Evolutionary conservation across 2,888 invertebrate genomes (phyloP), one percentile per base, ranked within the genome.

Genomic region (Dendrolimus houi): DNA sequence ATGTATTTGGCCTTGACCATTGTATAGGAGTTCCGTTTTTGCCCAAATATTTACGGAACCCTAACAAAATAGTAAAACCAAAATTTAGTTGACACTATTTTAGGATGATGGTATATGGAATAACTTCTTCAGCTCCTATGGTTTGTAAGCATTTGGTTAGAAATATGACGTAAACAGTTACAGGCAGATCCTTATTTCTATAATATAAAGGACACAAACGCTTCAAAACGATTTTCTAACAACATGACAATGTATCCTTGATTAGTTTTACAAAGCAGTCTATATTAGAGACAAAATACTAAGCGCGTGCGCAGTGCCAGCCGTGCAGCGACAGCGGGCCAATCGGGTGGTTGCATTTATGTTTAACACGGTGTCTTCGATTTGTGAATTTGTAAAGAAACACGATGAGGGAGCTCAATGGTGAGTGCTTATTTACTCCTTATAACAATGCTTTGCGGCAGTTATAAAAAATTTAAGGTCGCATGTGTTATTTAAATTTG

Each of bases 401-500:
- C 12, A 47, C 47, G 14, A 74, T 74, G 72, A 71, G 64, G 57
- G 71, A 67, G 55, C 57, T 71, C 41, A 70, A 71, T 55, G 74
- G 75, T 74, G 56, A 68, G 75, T 63, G 56, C 29, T 29, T 29
- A 29, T 29, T 6, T 29, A 29, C 29, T 29, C 29, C 29, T 42
- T 41, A 56, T 52, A 29, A 47, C 47, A 47, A 47, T 47, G 47
- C 9, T 47, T 47, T 9, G 47, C 47, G 9, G 47, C 6, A 47
- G 9, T 47, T 47, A 47, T 47, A 12, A 2, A 6, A 47, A 10
- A 0, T 47, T 47, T 12, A 47, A 47, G 12, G 12, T 47, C 47
- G 6, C 12, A 6, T 47, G 9, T 10, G 12, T 47, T 12, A 12
- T 10, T 47, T 47, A 7, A 47, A 9, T 29, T 29, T 29, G 29